Evolutionary conservation across 1,140 invertebrate genomes (phyloP).

Genomic region (Zaprionus vittiger): DNA sequence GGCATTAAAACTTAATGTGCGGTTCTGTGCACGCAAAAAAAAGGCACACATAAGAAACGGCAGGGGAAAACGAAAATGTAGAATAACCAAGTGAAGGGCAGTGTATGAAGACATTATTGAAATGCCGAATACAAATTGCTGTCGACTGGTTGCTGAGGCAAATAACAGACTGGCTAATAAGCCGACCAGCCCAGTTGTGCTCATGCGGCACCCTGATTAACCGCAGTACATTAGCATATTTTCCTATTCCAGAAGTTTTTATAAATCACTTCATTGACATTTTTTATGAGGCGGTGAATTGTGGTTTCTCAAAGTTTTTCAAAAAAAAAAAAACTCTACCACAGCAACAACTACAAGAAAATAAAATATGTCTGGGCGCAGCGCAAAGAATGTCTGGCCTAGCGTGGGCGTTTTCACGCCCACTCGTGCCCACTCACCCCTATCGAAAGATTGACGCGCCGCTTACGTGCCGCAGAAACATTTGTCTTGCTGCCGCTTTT

Average conservation of each 20-base stretch:
- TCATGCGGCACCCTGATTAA: slow-evolving; percentile 59
- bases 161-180: slow-evolving; percentile 72
- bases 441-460: slow-evolving; percentile 64
- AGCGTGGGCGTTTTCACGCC: slow-evolving; percentile 13
- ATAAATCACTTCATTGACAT: slow-evolving; percentile 81
- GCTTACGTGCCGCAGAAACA: slow-evolving; percentile 72
- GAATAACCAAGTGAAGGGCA: not conserved
- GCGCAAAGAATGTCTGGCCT: slow-evolving; percentile 48
- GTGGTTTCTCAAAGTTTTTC: slow-evolving; percentile 47
- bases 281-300: slow-evolving; percentile 72
- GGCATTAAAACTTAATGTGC: slow-evolving; percentile 81
- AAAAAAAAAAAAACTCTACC: slow-evolving; percentile 18
- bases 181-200: slow-evolving; percentile 48
- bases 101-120: slow-evolving; percentile 35
- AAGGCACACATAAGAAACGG: not conserved
- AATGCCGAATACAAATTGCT: slow-evolving; percentile 53
- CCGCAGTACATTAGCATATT: slow-evolving; percentile 66
- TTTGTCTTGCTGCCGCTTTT: slow-evolving; percentile 76
- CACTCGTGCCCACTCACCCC: slow-evolving; percentile 13
- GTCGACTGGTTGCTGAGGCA: slow-evolving; percentile 27
- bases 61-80: not conserved
- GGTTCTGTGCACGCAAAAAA: slow-evolving; percentile 58
- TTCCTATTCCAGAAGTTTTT: slow-evolving; percentile 36
- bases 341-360: not conserved
- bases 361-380: slow-evolving; percentile 37